phyloP scores from a whole-genome alignment of 2,797 vertebrate genomes.

The Neosilurus hyrtlii region DNA sequence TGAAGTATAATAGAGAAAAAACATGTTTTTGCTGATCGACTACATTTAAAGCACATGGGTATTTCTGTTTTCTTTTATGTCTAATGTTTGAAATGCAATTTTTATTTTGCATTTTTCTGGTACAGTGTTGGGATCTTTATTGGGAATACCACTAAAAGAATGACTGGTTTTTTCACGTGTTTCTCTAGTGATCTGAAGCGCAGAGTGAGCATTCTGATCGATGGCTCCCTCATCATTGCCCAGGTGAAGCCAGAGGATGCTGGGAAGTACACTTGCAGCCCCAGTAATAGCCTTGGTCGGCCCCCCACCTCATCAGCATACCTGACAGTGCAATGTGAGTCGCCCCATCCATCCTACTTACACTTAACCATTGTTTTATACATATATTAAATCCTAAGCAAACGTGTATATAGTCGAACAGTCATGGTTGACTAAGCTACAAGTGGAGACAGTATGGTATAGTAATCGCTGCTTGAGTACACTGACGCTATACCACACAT shows the following conservation, averaged over 20 bases:
- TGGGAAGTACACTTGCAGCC: slow-evolving; percentile 94
- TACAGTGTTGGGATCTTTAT: background rate
- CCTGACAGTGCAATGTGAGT: slow-evolving; percentile 96
- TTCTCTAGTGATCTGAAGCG: slow-evolving; percentile 87
- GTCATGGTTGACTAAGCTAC: background rate
- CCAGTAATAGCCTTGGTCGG: slow-evolving; percentile 96
- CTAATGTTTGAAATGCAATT: background rate
- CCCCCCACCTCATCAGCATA: slow-evolving; percentile 92
- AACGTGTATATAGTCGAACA: background rate
- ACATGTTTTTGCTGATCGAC: background rate
- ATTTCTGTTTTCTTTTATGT: background rate
- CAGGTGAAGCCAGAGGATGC: slow-evolving; percentile 94
- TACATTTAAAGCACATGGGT: background rate
- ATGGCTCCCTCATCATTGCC: slow-evolving; percentile 94
- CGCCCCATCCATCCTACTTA: background rate
- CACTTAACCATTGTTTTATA: background rate
- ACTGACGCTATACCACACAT: background rate
- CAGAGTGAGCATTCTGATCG: slow-evolving; percentile 94
- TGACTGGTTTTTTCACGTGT: slow-evolving; percentile 9
- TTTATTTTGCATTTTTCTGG: background rate
- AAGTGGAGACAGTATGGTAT: background rate
- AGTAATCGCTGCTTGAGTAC: too few species aligned
- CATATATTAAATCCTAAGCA: background rate
- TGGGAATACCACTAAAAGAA: background rate
- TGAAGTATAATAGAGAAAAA: too few species aligned